Evolutionary conservation across 2,797 vertebrate genomes (phyloP).

Genomic region (Pantherophis alleghaniensis): DNA sequence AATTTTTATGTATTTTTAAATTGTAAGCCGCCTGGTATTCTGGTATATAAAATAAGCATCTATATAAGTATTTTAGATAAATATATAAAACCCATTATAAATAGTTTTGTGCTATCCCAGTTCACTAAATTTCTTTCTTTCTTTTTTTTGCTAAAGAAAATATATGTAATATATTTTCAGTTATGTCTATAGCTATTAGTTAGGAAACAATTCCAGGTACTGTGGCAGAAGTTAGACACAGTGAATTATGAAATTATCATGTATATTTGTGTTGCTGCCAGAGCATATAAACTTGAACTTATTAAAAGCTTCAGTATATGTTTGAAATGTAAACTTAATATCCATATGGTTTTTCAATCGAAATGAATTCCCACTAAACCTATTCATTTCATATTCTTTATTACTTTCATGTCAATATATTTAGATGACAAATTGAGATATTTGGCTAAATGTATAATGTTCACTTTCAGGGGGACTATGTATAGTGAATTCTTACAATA

Average conservation of each 20-base stretch:
- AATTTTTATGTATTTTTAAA: background rate
- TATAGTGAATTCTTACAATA: conserved; percentile 47
- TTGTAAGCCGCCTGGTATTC: background rate
- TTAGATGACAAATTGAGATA: conserved; percentile 53
- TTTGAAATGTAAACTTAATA: conserved; percentile 26
- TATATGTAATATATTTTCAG: background rate
- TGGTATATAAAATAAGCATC: background rate
- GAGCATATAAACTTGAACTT: conserved; percentile 1
- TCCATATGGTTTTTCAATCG: conserved; percentile 10
- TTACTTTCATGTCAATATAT: conserved; percentile 33
- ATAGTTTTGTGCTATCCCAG: background rate
- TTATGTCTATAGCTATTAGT: conserved; percentile 4
- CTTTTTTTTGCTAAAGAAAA: background rate
- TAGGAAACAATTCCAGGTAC: conserved; percentile 18
- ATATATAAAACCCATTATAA: background rate
- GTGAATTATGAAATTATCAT: conserved; percentile 34
- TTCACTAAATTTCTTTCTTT: background rate
- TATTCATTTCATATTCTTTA: conserved; percentile 45
- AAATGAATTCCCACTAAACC: conserved; percentile 13
- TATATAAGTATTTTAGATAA: background rate
- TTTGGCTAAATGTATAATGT: conserved; percentile 57
- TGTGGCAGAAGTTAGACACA: conserved; percentile 22
- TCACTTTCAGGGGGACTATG: conserved; percentile 55
- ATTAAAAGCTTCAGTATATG: conserved; percentile 14
- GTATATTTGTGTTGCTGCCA: conserved; percentile 25